phyloP scores from a whole-genome alignment of 2,113 vertebrate genomes.

The Bettongia penicillata region DNA sequence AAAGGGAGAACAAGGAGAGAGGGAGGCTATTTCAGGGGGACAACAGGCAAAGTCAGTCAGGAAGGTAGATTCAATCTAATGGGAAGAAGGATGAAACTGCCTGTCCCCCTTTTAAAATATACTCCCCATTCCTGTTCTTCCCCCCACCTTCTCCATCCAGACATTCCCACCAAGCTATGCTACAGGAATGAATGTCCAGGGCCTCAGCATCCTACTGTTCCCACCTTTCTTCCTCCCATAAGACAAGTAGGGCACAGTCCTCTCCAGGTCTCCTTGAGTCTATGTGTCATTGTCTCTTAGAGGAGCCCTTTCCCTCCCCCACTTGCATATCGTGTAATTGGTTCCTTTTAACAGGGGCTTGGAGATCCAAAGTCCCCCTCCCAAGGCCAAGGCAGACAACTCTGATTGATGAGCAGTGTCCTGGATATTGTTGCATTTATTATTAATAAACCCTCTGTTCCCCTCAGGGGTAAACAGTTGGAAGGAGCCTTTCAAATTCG shows the following conservation, averaged over 20 bases:
- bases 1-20: not conserved
- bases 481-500: conserved; percentile 38
- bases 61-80: not conserved
- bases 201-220: not conserved
- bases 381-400: not conserved
- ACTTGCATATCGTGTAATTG: not conserved
- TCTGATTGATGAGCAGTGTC: not conserved
- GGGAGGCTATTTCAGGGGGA: rapidly evolving
- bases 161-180: not conserved
- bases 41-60: not conserved
- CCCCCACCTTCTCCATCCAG: not conserved
- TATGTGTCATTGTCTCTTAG: not conserved
- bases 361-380: not conserved
- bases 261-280: not conserved
- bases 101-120: not conserved
- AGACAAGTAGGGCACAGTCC: not conserved
- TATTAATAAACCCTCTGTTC: conserved; percentile 26
- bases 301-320: not conserved
- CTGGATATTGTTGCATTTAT: not conserved
- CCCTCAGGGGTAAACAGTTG: conserved; percentile 40
- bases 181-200: not conserved
- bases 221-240: not conserved
- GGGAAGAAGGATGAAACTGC: not conserved
- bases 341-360: not conserved
- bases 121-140: not conserved